A percentile compares a stretch with the other conserved stretches of the same genome.
Evolutionary conservation across 2,113 vertebrate genomes (phyloP).

Genomic region (Pseudonaja textilis): DNA sequence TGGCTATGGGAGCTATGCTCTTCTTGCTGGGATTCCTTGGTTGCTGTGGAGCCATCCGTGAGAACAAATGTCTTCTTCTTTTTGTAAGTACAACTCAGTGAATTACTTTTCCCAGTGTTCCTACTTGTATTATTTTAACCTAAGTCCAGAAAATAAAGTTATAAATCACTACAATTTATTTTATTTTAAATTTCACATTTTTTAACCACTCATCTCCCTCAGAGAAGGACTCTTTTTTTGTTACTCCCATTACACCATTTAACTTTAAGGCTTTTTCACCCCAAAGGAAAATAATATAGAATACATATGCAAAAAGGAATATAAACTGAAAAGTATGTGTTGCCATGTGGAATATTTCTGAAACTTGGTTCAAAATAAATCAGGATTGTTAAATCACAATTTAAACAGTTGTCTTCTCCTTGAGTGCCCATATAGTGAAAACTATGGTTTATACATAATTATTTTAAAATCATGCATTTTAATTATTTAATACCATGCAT

Average conservation of each 20-base stretch:
- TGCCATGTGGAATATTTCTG: neutral
- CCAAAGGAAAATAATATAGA: neutral
- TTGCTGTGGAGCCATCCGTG: conserved; percentile 89
- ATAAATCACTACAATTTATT: neutral
- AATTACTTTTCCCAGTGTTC: neutral
- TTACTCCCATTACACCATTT: neutral
- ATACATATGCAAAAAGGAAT: neutral
- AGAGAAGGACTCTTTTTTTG: neutral
- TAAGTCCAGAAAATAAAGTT: neutral
- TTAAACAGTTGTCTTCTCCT: neutral
- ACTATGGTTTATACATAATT: neutral
- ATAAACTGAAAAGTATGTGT: neutral
- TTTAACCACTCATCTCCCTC: neutral
- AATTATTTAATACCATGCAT: neutral
- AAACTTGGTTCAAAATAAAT: neutral
- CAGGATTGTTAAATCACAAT: neutral
- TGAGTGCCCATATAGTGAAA: neutral
- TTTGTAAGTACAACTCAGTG: conserved; percentile 77
- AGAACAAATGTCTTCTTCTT: conserved; percentile 91
- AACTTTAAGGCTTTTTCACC: neutral
- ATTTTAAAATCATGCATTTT: neutral
- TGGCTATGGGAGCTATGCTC: conserved; percentile 88
- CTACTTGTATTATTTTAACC: neutral
- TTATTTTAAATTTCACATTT: neutral
- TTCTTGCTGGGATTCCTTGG: conserved; percentile 93